Conservation (phyloP, 2,797 vertebrate species). For the Microctenopoma stevenorrisi region DNA sequence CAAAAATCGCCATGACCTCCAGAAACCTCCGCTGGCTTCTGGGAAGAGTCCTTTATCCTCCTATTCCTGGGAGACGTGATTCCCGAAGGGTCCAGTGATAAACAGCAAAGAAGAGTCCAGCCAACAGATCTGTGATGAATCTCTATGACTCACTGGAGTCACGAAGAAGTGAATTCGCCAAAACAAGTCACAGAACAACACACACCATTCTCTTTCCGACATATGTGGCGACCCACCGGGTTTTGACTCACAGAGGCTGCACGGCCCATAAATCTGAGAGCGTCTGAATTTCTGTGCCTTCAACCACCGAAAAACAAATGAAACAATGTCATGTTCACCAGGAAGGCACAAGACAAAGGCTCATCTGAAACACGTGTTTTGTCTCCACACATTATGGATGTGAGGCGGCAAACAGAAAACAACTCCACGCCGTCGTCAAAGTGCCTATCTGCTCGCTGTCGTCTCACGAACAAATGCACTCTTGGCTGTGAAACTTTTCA, state of each 20-base stretch:
- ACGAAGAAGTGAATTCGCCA: conserved; percentile 2
- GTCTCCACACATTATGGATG: conserved; percentile 22
- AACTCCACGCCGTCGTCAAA: conserved; percentile 39
- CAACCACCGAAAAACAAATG: conserved; percentile 4
- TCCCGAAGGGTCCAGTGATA: conserved; percentile 41
- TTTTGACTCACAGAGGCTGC: conserved; percentile 10
- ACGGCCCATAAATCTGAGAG: conserved; percentile 27
- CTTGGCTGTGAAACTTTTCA: conserved; percentile 42
- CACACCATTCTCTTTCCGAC: conserved; percentile 25
- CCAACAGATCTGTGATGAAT: conserved; percentile 23
- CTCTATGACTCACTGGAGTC: conserved; percentile 45
- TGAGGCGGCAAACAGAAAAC: conserved; percentile 19
- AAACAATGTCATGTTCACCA: conserved; percentile 6
- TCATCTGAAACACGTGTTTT: conserved; percentile 11
- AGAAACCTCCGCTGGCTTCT: conserved; percentile 36
- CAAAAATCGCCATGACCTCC: conserved; percentile 48
- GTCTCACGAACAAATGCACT: conserved; percentile 20
- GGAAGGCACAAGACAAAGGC: background rate
- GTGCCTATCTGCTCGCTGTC: conserved; percentile 23
- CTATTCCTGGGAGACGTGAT: conserved; percentile 37
- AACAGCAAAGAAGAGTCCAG: conserved; percentile 10
- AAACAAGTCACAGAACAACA: conserved; percentile 40
- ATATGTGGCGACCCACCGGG: conserved; percentile 7
- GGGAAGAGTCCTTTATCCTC: conserved; percentile 41
- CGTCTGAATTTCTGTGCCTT: conserved; percentile 9